Base-by-base conservation (phyloP, 1,140 invertebrate genomes). In the Hyles euphorbiae region DNA sequence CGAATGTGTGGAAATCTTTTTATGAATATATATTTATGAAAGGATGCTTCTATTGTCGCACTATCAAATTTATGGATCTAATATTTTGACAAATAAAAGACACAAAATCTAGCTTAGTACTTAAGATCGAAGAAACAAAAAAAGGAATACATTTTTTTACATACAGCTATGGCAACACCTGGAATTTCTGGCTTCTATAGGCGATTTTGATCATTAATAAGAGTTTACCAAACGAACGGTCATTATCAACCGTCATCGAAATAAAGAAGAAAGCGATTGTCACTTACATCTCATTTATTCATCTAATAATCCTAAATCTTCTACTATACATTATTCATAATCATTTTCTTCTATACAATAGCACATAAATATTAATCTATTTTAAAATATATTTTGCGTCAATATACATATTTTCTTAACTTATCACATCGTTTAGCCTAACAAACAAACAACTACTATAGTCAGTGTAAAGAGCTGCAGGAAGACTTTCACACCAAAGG, bases 381-480 rank as follows among this genome's bases (percentile, higher is more conserved):
- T 74, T 78, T 72, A 70, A 81, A 78, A 77, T 78, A 78, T 77
- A 81, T 70, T 77, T 68, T 64, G 71, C 72, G 63, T 74, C 61
- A 72, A 74, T 79, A 74, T 79, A 79, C 70, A 76, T 53, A 73
- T 65, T 69, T 56, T 73, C 64, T 72, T 78, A 76, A 75, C 71
- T 77, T 81, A 81, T 81, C 76, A 81, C 78, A 81, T 77, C 60
- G 47, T 75, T 77, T 81, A 78, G 68, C 74, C 72, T 78, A 81
- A 81, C 69, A 76, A 75, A 81, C 79, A 82, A 77, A 76, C 69
- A 79, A 78, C 81, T 83, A 84, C 76, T 77, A 70, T 81, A 86
- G 81, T 85, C 85, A 88, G 83, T 86, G 85, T 88, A 88, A 72
- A 88, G 85, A 88, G 85, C 85, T 88, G 85, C 82, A 86, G 85